A percentile compares a stretch with the other conserved stretches of the same genome.
These are phyloP conservation scores for Adrianichthys oophorus DNA, from an alignment of 2,797 vertebrate genomes.

Conservation along the genomic window DNA sequence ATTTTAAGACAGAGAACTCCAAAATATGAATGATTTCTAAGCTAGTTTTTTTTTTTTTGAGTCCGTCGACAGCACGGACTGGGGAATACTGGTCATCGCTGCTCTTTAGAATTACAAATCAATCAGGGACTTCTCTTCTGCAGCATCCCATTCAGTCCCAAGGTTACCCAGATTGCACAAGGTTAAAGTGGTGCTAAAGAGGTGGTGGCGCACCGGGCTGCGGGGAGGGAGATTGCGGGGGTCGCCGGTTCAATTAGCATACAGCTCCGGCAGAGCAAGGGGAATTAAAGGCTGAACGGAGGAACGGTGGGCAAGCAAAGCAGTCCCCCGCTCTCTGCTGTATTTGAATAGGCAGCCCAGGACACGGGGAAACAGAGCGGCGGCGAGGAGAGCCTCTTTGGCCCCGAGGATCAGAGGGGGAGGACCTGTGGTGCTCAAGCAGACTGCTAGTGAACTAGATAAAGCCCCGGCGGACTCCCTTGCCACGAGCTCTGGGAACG, in stretches of 20 bases:
- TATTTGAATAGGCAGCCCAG: slow-evolving; percentile 86
- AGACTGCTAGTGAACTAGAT: slow-evolving; percentile 56
- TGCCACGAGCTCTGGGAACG: slow-evolving; percentile 87
- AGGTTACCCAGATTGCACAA: slow-evolving; percentile 96
- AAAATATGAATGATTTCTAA: background rate
- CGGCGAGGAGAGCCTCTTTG: slow-evolving; percentile 76
- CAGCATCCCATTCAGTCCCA: slow-evolving; percentile 67
- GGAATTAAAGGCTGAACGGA: slow-evolving; percentile 83
- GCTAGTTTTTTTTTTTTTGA: background rate
- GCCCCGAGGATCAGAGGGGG: slow-evolving; percentile 79
- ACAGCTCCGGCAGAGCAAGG: slow-evolving; percentile 80
- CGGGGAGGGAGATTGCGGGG: background rate
- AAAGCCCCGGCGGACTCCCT: slow-evolving; percentile 73
- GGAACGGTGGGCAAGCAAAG: slow-evolving; percentile 50
- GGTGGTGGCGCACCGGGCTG: slow-evolving; percentile 9
- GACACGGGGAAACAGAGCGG: slow-evolving; percentile 83
- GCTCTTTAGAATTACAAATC: slow-evolving; percentile 92
- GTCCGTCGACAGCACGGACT: background rate
- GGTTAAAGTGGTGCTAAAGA: slow-evolving; percentile 77
- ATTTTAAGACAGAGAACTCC: too few species aligned
- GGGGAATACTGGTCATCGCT: slow-evolving; percentile 64
- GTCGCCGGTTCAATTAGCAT: slow-evolving; percentile 89
- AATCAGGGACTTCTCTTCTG: slow-evolving; percentile 81
- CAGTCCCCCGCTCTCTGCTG: slow-evolving; percentile 69
- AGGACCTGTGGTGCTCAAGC: slow-evolving; percentile 78